Base-by-base conservation (phyloP, 2,888 invertebrate species). In the Athripsodes cinereus region DNA sequence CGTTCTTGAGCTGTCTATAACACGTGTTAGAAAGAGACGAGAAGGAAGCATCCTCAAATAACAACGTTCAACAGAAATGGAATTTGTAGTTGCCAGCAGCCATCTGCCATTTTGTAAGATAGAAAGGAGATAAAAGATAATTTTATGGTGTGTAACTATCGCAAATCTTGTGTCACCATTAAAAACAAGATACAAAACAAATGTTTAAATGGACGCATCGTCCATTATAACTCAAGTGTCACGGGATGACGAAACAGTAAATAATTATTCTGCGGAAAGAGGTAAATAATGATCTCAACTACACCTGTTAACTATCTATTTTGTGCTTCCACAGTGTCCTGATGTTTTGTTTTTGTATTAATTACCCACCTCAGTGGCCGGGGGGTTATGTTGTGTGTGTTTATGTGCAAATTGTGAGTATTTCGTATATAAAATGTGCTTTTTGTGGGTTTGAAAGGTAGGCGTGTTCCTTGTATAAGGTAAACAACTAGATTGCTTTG, bases 171-270 rank as follows among this genome's bases (percentile, higher is more conserved):
- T 69, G 73, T 77, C 76, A 74, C 78, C 76, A 73, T 76, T 78
- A 74, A 69, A 74, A 71, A 71, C 73, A 75, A 69, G 76, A 73
- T 74, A 71, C 72, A 72, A 74, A 78, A 74, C 76, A 78, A 78
- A 79, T 79, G 78, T 78, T 76, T 79, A 79, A 79, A 93, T 93
- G 95, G 95, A 95, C 92, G 92, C 92, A 87, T 90, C 94, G 90
- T 95, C 94, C 90, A 94, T 95, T 85, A 95, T 95, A 81, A 93
- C 94, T 81, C 93, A 94, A 87, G 95, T 94, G 86, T 91, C 91
- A 83, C 89, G 93, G 84, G 94, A 95, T 87, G 94, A 94, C 86
- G 94, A 94, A 81, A 90, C 90, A 83, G 85, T 92, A 81, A 92
- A 90, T 83, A 91, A 87, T 82, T 89, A 87, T 84, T 84, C 88